Evolutionary conservation across 1,140 invertebrate species (phyloP).

Genomic region (Bacillus rossius): DNA sequence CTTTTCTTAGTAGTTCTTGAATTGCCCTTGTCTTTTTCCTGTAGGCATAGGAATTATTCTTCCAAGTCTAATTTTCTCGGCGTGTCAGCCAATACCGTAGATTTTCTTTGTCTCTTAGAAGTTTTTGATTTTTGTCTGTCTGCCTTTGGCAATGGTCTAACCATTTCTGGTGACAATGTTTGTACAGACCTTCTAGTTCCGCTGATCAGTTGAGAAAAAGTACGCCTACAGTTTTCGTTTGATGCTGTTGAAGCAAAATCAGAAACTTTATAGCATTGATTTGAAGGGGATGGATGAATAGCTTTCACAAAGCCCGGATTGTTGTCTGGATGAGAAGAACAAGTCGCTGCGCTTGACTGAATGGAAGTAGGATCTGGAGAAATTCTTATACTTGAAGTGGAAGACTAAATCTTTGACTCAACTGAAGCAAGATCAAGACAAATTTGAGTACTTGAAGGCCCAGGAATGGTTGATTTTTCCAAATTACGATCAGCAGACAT

Average conservation of each 20-base stretch:
- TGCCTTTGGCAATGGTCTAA: constrained; percentile 1
- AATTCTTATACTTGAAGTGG: background rate
- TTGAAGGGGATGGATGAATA: too few relatives aligned
- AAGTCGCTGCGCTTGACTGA: background rate
- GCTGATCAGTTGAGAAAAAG: background rate
- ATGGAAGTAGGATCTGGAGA: background rate
- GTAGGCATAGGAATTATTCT: background rate
- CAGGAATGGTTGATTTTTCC: background rate
- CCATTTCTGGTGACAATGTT: background rate
- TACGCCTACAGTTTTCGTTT: background rate
- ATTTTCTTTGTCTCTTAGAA: background rate
- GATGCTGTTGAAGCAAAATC: background rate
- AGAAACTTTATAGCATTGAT: background rate
- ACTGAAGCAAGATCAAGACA: background rate
- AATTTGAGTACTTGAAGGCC: background rate
- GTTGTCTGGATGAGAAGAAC: background rate
- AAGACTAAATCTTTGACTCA: background rate
- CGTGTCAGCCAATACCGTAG: background rate
- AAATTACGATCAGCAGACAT: background rate
- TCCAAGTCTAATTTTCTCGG: background rate
- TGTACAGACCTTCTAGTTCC: background rate
- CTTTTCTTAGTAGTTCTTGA: background rate
- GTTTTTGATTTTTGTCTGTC: background rate
- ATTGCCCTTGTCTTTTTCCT: background rate
- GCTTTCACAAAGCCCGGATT: background rate